These are phyloP conservation scores for Prorops nasuta DNA, from an alignment of 1,140 invertebrate species.

Conservation along the genomic window DNA sequence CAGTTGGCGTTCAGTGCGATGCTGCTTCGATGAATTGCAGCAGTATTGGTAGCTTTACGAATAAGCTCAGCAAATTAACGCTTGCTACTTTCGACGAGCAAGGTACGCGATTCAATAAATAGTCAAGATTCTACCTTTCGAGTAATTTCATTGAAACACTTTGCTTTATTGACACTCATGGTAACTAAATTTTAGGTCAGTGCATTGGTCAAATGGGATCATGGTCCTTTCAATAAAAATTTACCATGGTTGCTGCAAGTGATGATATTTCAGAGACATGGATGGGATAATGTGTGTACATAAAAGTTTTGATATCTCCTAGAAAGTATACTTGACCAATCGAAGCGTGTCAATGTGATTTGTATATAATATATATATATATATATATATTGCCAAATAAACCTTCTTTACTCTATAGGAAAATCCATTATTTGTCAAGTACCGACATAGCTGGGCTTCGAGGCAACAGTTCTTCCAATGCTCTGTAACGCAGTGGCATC, in stretches of 20 bases:
- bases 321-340: too few relatives aligned
- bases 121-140: not conserved
- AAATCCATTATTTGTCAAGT: constrained; percentile 3
- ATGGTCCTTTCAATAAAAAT: constrained; percentile 62
- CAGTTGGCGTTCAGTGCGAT: constrained; percentile 49
- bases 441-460: constrained; percentile 13
- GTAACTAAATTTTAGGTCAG: constrained; percentile 58
- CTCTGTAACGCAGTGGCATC: constrained; percentile 38
- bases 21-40: constrained; percentile 17
- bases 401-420: not conserved
- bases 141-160: not conserved
- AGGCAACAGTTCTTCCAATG: constrained; percentile 24
- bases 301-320: not conserved
- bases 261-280: too few relatives aligned
- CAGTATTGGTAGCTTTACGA: constrained; percentile 64
- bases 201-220: constrained; percentile 75
- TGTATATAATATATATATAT: not conserved
- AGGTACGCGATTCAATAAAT: too few relatives aligned
- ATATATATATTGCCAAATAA: not conserved
- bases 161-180: too few relatives aligned
- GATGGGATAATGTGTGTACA: not conserved
- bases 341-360: not conserved
- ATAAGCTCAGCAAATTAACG: constrained; percentile 82
- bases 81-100: constrained; percentile 87
- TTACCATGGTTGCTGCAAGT: not conserved